Conservation (phyloP, 2,113 vertebrate species). For the Stictonetta naevosa region DNA sequence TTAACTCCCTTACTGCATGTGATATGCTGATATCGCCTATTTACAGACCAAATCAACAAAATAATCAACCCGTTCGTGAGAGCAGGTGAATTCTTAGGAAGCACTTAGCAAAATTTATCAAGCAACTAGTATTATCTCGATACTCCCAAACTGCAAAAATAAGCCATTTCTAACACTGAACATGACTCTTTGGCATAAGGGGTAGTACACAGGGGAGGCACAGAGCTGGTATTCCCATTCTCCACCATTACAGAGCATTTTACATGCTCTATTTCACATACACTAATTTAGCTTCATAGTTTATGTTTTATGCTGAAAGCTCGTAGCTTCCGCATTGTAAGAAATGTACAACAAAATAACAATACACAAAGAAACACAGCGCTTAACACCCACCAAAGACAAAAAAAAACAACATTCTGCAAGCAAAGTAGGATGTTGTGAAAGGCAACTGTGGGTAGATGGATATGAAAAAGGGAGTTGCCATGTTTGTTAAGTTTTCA, state of each 20-base stretch:
- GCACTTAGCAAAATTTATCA: not conserved
- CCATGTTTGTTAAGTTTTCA: not conserved
- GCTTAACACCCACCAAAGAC: fast-evolving
- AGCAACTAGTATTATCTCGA: not conserved
- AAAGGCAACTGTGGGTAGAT: not conserved
- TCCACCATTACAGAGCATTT: not conserved
- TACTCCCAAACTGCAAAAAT: not conserved
- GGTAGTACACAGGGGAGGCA: not conserved
- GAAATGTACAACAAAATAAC: not conserved
- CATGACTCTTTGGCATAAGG: not conserved
- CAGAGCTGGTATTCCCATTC: not conserved
- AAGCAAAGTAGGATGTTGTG: not conserved
- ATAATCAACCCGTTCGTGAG: not conserved
- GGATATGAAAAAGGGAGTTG: not conserved
- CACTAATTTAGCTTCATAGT: not conserved
- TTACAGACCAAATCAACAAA: not conserved
- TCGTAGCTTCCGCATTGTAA: not conserved
- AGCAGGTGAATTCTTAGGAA: not conserved
- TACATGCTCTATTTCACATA: not conserved
- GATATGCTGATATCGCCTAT: not conserved
- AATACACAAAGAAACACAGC: not conserved
- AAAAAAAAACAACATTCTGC: not conserved
- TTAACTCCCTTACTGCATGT: not conserved
- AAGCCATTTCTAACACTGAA: not conserved
- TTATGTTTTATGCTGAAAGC: not conserved